Base-by-base conservation (phyloP, 2,113 vertebrate genomes). In the Catharus bicknelli region DNA sequence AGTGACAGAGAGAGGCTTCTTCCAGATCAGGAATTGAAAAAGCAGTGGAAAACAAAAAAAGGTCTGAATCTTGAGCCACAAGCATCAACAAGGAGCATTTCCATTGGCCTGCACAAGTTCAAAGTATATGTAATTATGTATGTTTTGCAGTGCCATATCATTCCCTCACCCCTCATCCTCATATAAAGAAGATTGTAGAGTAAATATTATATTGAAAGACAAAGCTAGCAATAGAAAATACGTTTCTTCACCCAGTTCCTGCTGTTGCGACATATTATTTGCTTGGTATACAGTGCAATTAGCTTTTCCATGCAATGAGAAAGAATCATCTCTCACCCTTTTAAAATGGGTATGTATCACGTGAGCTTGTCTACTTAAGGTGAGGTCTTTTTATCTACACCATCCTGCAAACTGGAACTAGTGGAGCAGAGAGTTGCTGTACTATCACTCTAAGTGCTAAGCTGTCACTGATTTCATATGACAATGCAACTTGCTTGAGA, bases 91-190 rank as follows among this genome's bases (percentile, higher is more conserved):
- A 57, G n/a, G 8, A 86, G 22, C 30, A 50, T 20, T 76, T 82
- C 21, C 20, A 32, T 8, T 32, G 53, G 13, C 19, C 81, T 58
- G 29, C 2, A 3, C 40, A 70, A n/a, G 13, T 76, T 83, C n/a
- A 30, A 82, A 73, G 34, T 42, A 16, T 9, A 29, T 3, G 2
- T 16, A 81, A 66, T 4, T 20, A 25, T 10, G 2, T 2, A 10
- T 9, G 2, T 57, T 64, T 53, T 47, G 22, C 47, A 81, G 12
- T 18, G n/a, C 32, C 2, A 0, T 10, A 20, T 22, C 3, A 1
- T 32, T 9, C 20, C 13, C 0, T 0, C 45, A 26, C 6, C 22
- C 17, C 20, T 34, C 15, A 12, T 8, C 7, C 2, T 4, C 5
- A 0, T 18, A 59, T 14, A 63, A 68, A 53, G 25, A 25, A 69